Base-by-base conservation (phyloP, 1,140 invertebrate genomes). In the Drosophila parabipectinata region DNA sequence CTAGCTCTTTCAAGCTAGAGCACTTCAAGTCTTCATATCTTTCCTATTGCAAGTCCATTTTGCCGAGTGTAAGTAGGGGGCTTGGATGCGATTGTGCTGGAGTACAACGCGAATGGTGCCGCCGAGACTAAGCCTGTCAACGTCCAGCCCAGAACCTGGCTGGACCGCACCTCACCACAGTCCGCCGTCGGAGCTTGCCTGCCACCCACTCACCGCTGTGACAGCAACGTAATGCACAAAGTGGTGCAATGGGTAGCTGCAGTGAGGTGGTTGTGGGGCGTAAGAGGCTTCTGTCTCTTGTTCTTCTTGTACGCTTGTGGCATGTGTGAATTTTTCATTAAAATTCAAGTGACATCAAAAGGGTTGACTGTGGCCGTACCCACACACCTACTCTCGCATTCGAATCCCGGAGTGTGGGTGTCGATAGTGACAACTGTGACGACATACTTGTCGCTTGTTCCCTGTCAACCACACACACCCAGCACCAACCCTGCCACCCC, bases 291-390 rank as follows among this genome's bases (percentile, higher is more conserved):
- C 47, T 56, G 53, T 34, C 32, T 18, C 30, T 48, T 77, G 63
- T 77, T 77, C 73, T 72, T 83, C 72, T 79, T 79, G 79, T 81
- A 73, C 77, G 84, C 79, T 77, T 88, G 83, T 89, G 83, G 83
- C 68, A 88, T 88, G 84, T 88, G 83, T 88, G 83, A 88, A 88
- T 88, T 88, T 88, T 88, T 88, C 84, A 88, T 88, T 88, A 88
- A 88, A 88, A 88, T 88, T 88, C 83, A 88, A 88, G 83, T 74
- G 83, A 88, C 83, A 88, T 88, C 83, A 88, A 88, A 88, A 88
- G 84, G 83, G 84, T 88, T 88, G 84, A 88, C 83, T 88, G 68
- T 48, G 67, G 72, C 59, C 30, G 28, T 44, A 60, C 72, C 45
- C 53, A 54, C 58, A 47, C 53, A 30, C 39, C 45, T 52, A 15